phyloP scores from a whole-genome alignment of 2,113 vertebrate species.

The Tragulus kanchil region DNA sequence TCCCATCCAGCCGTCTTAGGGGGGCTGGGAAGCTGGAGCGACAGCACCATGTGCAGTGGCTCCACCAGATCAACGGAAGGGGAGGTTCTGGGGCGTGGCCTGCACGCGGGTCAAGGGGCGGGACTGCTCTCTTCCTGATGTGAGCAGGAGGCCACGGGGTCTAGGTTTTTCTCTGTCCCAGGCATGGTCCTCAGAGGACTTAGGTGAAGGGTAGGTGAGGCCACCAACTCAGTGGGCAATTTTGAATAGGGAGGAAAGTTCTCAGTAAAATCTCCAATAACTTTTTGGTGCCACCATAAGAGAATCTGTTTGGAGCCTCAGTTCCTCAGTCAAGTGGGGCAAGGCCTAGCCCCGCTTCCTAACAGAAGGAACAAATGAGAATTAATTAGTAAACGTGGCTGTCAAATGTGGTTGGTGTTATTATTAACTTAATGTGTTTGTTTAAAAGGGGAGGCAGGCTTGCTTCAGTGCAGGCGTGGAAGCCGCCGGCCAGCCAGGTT shows the following conservation, averaged over 20 bases:
- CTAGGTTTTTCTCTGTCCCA: background rate
- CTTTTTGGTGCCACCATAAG: constrained; percentile 45
- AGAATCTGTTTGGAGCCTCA: background rate
- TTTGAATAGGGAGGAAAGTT: background rate
- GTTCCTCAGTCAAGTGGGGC: background rate
- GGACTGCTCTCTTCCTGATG: background rate
- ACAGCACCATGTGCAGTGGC: background rate
- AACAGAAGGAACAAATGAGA: constrained; percentile 72
- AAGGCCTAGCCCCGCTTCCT: background rate
- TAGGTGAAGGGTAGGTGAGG: background rate
- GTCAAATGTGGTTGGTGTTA: constrained; percentile 66
- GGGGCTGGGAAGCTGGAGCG: background rate
- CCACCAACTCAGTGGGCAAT: background rate
- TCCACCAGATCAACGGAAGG: background rate
- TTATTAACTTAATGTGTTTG: constrained; percentile 82
- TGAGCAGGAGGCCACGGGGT: background rate
- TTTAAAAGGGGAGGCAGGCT: constrained; percentile 67
- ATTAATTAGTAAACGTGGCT: constrained; percentile 75
- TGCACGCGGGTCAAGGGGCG: background rate
- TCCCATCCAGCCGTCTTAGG: background rate
- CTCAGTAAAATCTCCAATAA: background rate
- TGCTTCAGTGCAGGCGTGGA: background rate
- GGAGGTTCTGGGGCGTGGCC: background rate
- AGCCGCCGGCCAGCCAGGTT: constrained; percentile 65
- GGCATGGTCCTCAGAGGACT: background rate